Base-by-base conservation (phyloP, 2,888 invertebrate species). In the Spisula subtruncata region DNA sequence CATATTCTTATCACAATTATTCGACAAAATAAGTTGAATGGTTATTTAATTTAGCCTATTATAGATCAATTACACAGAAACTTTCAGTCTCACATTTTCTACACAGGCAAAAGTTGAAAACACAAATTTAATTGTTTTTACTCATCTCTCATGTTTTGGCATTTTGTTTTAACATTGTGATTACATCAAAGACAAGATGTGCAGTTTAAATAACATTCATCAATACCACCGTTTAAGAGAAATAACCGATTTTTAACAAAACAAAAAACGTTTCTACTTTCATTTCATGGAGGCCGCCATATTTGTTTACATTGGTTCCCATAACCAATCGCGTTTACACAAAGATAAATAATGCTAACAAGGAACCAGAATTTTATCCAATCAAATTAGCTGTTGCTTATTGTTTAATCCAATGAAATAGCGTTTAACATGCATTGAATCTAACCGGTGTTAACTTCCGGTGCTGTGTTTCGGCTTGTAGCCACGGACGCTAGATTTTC, bases 381-480 rank as follows among this genome's bases (percentile, higher is more conserved):
- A 85, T 85, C 56, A 54, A 56, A 85, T 80, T 0, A 25, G 41
- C 5, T 35, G 20, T 84, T n/a, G 60, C 84, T 46, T 18, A 0
- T 41, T 10, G 6, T 41, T 5, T 82, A 25, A 51, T 16, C 82
- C 35, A 82, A 82, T 82, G 20, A 82, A 66, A 29, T 20, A 66
- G 0, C 48, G 48, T 71, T 48, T 66, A 35, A 79, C 56, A 25
- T 48, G 56, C 46, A 41, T n/a, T n/a, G n/a, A 29, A 79, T 16
- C 41, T 35, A 87, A 83, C 87, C 87, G 88, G 85, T 85, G 88
- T 66, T 71, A 66, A 86, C 81, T 71, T 86, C 86, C 86, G 86
- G 75, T 79, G 85, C 87, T 89, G 56, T 89, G 56, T 89, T 83
- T 56, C 80, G 75, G 92, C 92, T 91, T 92, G 91, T 90, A 82